Evolutionary conservation across 2,797 vertebrate genomes (phyloP).

Genomic region (Helicolenus hilgendorfi): DNA sequence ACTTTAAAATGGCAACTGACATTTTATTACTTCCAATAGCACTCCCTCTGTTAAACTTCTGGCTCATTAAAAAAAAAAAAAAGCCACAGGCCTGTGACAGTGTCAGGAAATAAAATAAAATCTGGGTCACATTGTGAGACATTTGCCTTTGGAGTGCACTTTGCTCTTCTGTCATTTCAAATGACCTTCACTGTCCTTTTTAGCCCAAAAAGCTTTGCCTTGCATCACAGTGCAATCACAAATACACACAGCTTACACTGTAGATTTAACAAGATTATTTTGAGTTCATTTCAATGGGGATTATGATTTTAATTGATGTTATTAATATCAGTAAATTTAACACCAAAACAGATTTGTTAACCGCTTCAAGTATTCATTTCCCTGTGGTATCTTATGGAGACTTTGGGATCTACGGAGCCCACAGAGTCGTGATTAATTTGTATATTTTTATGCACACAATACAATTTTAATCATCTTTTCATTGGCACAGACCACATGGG

Average conservation of each 20-base stretch:
- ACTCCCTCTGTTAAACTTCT: conserved; percentile 9
- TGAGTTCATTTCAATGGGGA: background rate
- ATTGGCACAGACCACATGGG: background rate
- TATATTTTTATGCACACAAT: background rate
- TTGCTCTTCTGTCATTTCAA: conserved; percentile 20
- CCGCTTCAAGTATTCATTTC: background rate
- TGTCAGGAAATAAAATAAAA: conserved; percentile 49
- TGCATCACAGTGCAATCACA: background rate
- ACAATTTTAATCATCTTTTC: background rate
- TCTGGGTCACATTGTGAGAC: conserved; percentile 74
- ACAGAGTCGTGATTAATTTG: background rate
- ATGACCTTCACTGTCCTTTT: conserved; percentile 27
- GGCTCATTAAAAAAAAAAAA: conserved; percentile 15
- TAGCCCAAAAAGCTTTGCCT: background rate
- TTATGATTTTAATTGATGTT: background rate
- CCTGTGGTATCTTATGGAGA: background rate
- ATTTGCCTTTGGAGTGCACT: conserved; percentile 62
- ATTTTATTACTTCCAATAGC: background rate
- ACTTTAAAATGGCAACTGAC: conserved; percentile 27
- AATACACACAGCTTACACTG: background rate
- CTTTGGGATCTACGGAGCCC: background rate
- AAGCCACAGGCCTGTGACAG: conserved; percentile 15
- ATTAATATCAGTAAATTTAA: background rate
- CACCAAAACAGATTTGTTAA: background rate
- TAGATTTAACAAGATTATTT: background rate